Percentiles rank a stretch among this genome's conserved stretches.
Evolutionary conservation across 2,113 vertebrate species (phyloP).

Genomic region (Colinus virginianus): DNA sequence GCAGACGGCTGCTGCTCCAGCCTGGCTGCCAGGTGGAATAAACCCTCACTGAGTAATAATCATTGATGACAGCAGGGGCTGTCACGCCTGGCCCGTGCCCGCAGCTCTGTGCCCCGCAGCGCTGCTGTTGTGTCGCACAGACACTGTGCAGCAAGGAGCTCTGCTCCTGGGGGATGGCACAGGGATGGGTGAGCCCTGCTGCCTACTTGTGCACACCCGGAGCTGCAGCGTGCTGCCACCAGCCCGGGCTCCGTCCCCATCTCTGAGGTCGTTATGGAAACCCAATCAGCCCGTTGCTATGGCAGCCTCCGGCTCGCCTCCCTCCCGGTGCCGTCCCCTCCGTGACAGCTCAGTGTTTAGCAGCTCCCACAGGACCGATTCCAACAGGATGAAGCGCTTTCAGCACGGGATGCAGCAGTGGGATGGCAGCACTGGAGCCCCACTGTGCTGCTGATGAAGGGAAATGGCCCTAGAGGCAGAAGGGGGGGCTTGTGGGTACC

Average conservation of each 20-base stretch:
- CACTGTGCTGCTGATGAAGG: not conserved
- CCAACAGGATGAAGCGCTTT: not conserved
- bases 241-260: not conserved
- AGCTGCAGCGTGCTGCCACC: not conserved
- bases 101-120: not conserved
- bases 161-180: not conserved
- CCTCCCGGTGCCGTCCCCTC: not conserved
- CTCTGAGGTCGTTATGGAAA: not conserved
- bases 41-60: not conserved
- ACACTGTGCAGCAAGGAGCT: not conserved
- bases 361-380: not conserved
- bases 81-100: accelerated
- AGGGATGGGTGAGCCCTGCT: not conserved
- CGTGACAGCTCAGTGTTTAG: not conserved
- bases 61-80: not conserved
- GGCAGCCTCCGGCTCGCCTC: slow-evolving; percentile 15
- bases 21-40: not conserved
- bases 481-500: not conserved
- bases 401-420: not conserved
- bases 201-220: not conserved
- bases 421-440: not conserved
- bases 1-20: not conserved
- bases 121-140: not conserved
- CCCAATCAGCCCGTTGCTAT: slow-evolving; percentile 16
- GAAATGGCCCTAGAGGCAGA: not conserved